Conservation (phyloP, 2,797 vertebrate genomes). For the Pogonophryne albipinna region DNA sequence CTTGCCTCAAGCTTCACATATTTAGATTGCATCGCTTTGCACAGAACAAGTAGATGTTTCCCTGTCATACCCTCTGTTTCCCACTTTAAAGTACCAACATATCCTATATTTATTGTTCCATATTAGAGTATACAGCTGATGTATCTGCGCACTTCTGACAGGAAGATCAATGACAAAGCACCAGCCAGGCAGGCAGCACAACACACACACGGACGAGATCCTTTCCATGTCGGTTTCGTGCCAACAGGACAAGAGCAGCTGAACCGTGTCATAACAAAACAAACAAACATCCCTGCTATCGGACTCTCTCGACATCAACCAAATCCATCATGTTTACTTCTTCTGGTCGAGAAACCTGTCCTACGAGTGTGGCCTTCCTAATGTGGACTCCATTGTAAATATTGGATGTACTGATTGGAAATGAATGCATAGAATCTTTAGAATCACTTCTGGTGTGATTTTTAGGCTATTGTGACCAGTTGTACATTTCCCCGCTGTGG, state of each 20-base stretch:
- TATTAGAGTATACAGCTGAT: neutral
- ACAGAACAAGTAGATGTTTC: neutral
- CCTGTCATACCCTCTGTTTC: neutral
- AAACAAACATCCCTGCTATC: neutral
- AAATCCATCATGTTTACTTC: neutral
- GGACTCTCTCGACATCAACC: neutral
- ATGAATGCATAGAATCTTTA: neutral
- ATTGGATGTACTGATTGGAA: no score
- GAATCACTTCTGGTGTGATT: neutral
- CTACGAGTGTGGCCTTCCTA: neutral
- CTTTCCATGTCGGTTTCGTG: conserved; percentile 15
- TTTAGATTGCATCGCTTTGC: neutral
- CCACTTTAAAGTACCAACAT: neutral
- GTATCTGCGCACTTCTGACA: conserved; percentile 12
- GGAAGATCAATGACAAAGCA: conserved; percentile 43
- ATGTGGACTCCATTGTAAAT: neutral
- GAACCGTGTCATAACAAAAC: neutral
- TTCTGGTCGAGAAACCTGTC: neutral
- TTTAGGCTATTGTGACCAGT: neutral
- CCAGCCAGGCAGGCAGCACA: conserved; percentile 8
- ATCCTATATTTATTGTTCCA: conserved; percentile 1
- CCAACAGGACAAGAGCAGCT: neutral
- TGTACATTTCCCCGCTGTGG: no score
- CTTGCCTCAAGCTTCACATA: no score
- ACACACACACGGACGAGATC: neutral